phyloP scores from a whole-genome alignment of 2,888 invertebrate genomes.

The Balanococcus diminutus region DNA sequence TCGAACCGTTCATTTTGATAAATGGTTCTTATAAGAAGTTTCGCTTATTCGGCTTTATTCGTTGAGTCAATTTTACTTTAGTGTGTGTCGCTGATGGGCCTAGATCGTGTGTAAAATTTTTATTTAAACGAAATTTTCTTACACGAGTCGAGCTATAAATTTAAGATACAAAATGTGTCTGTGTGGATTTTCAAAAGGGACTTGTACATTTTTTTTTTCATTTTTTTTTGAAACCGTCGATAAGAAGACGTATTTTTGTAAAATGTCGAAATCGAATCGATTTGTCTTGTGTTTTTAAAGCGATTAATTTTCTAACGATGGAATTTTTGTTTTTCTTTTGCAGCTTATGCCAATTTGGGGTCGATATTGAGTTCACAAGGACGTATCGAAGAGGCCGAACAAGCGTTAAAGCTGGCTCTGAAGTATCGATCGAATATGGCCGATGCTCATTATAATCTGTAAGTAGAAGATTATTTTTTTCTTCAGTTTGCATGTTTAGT shows the following conservation, averaged over 20 bases:
- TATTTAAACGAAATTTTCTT: background rate
- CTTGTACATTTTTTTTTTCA: background rate
- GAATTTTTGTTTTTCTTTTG: slow-evolving; percentile 59
- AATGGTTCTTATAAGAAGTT: background rate
- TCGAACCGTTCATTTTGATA: background rate
- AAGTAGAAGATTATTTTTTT: slow-evolving; percentile 51
- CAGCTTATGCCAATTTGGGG: slow-evolving; percentile 95
- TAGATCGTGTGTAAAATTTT: background rate
- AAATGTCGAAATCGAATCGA: background rate
- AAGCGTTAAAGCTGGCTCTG: slow-evolving; percentile 87
- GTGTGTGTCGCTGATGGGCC: background rate
- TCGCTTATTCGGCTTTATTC: background rate
- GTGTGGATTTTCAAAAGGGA: background rate
- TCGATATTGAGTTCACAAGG: slow-evolving; percentile 91
- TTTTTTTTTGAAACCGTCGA: background rate
- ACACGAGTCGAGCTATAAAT: background rate
- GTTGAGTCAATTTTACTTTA: background rate
- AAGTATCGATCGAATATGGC: slow-evolving; percentile 94
- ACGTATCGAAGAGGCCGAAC: slow-evolving; percentile 83
- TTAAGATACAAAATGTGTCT: background rate
- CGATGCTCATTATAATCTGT: slow-evolving; percentile 91
- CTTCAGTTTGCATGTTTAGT: too few relatives aligned
- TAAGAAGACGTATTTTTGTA: background rate
- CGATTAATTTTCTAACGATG: background rate
- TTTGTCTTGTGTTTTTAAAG: background rate